phyloP scores from a whole-genome alignment of 2,113 vertebrate species.

The Antechinus stuartii region DNA sequence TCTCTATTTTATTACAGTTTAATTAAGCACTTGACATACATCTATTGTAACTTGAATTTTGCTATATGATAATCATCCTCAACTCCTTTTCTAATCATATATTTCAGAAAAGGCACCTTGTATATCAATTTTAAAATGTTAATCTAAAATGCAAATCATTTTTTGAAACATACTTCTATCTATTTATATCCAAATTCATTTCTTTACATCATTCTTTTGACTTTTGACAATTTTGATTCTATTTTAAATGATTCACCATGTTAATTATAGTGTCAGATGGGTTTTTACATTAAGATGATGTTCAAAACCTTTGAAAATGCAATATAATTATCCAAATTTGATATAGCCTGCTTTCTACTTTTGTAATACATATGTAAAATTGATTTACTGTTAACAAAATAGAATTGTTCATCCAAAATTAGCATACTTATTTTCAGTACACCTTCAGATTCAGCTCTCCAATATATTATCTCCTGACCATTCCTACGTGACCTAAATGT shows the following conservation, averaged over 20 bases:
- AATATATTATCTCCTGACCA: neutral
- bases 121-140: neutral
- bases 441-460: neutral
- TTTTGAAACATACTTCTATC: neutral
- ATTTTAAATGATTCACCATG: neutral
- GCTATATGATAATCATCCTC: neutral
- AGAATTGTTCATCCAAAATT: neutral
- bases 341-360: neutral
- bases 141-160: neutral
- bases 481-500: neutral
- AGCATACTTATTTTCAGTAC: neutral
- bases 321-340: neutral
- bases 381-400: neutral
- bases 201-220: neutral
- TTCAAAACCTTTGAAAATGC: neutral
- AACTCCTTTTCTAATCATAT: neutral
- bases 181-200: neutral
- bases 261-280: neutral
- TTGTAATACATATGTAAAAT: neutral
- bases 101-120: neutral
- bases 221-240: neutral
- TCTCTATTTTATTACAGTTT: neutral
- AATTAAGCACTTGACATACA: neutral
- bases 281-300: neutral
- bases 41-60: neutral